Evolutionary conservation across 2,113 vertebrate genomes (phyloP).

Genomic region (Forbesichthys agassizii): DNA sequence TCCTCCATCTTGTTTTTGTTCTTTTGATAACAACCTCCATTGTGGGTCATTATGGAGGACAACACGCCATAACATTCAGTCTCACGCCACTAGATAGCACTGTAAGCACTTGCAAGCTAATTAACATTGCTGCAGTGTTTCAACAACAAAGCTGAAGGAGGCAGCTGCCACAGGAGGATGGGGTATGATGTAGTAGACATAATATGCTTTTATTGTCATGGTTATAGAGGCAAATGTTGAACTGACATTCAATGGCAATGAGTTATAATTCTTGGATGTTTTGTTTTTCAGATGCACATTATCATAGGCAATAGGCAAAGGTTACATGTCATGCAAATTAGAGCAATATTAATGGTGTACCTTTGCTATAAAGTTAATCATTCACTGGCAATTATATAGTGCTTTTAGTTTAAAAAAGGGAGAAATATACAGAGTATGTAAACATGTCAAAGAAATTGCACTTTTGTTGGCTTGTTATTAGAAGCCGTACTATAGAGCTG

Average conservation of each 20-base stretch:
- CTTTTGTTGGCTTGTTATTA: constrained; percentile 69
- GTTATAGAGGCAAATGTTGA: constrained; percentile 71
- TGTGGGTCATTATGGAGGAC: constrained; percentile 69
- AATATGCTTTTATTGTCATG: constrained; percentile 75
- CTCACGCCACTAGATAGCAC: constrained; percentile 68
- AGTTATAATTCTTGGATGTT: constrained; percentile 55
- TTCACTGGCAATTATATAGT: constrained; percentile 77
- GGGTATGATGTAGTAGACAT: constrained; percentile 59
- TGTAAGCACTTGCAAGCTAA: constrained; percentile 51
- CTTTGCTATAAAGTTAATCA: constrained; percentile 77
- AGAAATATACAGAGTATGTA: constrained; percentile 73
- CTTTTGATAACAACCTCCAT: constrained; percentile 52
- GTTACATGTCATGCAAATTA: constrained; percentile 79
- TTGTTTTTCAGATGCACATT: constrained; percentile 68
- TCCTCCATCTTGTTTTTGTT: constrained; percentile 59
- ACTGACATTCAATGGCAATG: constrained; percentile 73
- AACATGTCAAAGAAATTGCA: constrained; percentile 79
- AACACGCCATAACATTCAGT: constrained; percentile 43
- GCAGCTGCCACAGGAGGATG: not conserved
- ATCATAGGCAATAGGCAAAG: constrained; percentile 74
- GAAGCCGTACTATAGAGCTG: constrained; percentile 66
- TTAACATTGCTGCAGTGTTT: constrained; percentile 44
- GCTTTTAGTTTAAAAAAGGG: constrained; percentile 70
- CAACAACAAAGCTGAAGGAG: not conserved
- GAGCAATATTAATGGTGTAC: constrained; percentile 73